Evolutionary conservation across 2,797 vertebrate species (phyloP), one percentile per base, ranked within the genome.

Genomic region (Gallinago stenura): DNA sequence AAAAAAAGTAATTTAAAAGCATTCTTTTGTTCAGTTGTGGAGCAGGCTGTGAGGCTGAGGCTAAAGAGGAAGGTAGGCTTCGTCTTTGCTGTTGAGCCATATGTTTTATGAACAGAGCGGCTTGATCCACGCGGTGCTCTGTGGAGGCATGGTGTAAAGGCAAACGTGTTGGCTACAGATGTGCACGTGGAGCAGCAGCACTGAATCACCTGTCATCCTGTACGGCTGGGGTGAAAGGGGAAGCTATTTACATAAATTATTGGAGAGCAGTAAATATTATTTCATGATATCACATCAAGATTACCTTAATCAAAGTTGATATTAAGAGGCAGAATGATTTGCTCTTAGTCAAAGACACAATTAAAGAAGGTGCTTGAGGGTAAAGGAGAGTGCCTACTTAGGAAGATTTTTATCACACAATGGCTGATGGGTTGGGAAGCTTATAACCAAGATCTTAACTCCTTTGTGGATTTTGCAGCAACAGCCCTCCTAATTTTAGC

Each of bases 241-340:
- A 96, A 96, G 82, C 79, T 96, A 97, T 97, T 97, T 96, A 95
- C 97, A 97, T 96, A 93, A 95, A 96, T 98, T 97, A 95, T 96
- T 95, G 93, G 96, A 97, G 95, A 97, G 92, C 91, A 75, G 96
- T 97, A 98, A 97, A 98, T 97, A 97, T 97, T 97, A 96, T 96
- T 97, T 96, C 94, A 89, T 64, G 97, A 83, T 96, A 97, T 85
- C 83, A 57, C 93, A 95, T 94, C 81, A 89, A 91, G 94, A 97
- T 97, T 96, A 96, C 95, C 89, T 96, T 97, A 96, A 97, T 97
- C 96, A 97, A 97, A 97, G 79, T 95, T 88, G 89, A 93, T 97
- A 96, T 95, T 92, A 97, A 96, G 96, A 96, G 91, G 94, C 89
- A 82, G 88, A 72, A 78, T 46, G 95, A 97, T 96, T 96, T 96